These are phyloP conservation scores for Tachysurus fulvidraco DNA, from an alignment of 2,113 vertebrate genomes.

Conservation along the genomic window DNA sequence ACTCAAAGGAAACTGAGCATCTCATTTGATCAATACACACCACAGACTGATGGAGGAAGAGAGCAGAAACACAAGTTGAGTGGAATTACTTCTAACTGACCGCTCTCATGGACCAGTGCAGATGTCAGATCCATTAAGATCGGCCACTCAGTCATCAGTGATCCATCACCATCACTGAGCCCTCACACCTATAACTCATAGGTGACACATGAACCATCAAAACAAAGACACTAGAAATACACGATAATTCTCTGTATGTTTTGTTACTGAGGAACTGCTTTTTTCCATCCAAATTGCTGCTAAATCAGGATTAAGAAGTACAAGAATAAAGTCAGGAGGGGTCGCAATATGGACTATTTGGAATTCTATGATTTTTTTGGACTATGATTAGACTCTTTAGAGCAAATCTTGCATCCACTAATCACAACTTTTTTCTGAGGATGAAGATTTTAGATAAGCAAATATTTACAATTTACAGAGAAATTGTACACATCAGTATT, in stretches of 20 bases:
- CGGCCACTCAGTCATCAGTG: not conserved
- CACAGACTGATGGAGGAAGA: not conserved
- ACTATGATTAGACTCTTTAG: not conserved
- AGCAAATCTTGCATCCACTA: not conserved
- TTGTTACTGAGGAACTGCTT: not conserved
- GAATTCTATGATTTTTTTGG: not conserved
- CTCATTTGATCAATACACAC: not conserved
- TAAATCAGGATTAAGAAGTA: not conserved
- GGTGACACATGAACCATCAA: not conserved
- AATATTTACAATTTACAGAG: not conserved
- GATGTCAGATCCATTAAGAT: not conserved
- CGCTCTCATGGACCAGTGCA: not conserved
- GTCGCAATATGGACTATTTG: not conserved
- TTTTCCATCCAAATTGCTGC: not conserved
- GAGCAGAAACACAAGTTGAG: not conserved
- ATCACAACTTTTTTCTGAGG: not conserved
- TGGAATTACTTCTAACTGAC: not conserved
- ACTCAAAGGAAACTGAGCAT: not conserved
- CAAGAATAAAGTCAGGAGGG: not conserved
- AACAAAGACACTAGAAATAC: not conserved
- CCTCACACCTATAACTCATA: not conserved
- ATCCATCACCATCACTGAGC: not conserved
- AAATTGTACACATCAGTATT: not conserved
- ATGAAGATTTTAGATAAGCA: not conserved
- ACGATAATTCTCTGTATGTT: not conserved